Percentiles rank a stretch among this genome's conserved stretches.
Evolutionary conservation across 2,797 vertebrate species (phyloP).

Genomic region (Petrocephalus schoutedeni): DNA sequence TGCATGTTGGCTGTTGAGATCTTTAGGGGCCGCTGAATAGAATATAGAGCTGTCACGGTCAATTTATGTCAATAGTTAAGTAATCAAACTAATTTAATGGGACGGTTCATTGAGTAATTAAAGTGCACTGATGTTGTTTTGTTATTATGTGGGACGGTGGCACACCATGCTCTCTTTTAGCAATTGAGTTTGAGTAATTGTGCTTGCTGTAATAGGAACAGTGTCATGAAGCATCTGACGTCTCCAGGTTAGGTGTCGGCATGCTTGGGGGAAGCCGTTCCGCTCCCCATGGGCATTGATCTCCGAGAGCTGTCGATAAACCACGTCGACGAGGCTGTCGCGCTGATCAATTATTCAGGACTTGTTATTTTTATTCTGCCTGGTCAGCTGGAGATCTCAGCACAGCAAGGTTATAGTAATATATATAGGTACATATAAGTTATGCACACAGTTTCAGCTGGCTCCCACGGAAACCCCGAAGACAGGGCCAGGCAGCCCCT

Average conservation of each 20-base stretch:
- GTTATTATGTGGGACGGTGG: too few species aligned
- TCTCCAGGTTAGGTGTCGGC: neutral
- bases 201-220: neutral
- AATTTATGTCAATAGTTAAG: too few species aligned
- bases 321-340: neutral
- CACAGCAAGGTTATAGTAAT: neutral
- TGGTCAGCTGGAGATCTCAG: neutral
- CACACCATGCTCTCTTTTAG: too few species aligned
- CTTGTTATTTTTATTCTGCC: neutral
- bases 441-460: neutral
- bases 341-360: neutral
- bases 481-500: neutral
- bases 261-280: neutral
- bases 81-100: too few species aligned
- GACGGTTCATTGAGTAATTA: too few species aligned
- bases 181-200: too few species aligned
- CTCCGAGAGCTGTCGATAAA: neutral
- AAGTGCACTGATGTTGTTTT: too few species aligned
- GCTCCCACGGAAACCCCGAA: neutral
- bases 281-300: neutral
- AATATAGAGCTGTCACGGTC: too few species aligned
- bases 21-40: neutral
- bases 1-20: neutral
- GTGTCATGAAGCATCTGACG: neutral
- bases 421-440: too few species aligned